A percentile compares a stretch with the other conserved stretches of the same genome.
Evolutionary conservation across 2,888 invertebrate genomes (phyloP).

Genomic region (Scaptomyza parva): DNA sequence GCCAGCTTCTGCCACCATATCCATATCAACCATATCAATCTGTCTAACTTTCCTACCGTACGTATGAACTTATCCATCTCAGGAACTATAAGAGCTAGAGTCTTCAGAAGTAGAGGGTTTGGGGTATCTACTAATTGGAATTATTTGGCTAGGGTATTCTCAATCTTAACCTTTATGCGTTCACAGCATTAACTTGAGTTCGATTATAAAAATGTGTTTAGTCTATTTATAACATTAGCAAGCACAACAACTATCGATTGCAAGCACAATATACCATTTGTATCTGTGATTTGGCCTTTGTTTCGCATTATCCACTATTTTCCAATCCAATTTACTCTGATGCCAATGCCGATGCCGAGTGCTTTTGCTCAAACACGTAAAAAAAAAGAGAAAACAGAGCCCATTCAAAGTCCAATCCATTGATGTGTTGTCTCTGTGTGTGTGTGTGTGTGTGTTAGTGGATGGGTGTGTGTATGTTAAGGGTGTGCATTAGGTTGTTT

Average conservation of each 20-base stretch:
- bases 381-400: slow-evolving; percentile 9
- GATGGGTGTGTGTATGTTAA: background rate
- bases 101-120: too few species aligned
- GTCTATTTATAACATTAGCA: background rate
- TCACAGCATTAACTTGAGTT: background rate
- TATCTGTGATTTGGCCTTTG: slow-evolving; percentile 19
- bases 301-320: slow-evolving; percentile 31
- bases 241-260: slow-evolving; percentile 17
- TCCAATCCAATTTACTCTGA: slow-evolving; percentile 50
- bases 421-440: slow-evolving; percentile 11
- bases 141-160: too few species aligned
- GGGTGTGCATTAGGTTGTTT: slow-evolving; percentile 67
- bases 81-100: too few species aligned
- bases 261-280: background rate
- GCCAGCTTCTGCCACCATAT: too few species aligned
- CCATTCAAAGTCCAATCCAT: slow-evolving; percentile 24
- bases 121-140: too few species aligned
- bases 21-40: too few species aligned
- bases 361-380: slow-evolving; percentile 4
- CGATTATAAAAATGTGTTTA: background rate
- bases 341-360: slow-evolving; percentile 18
- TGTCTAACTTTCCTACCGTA: too few species aligned
- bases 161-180: too few species aligned
- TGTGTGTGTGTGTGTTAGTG: slow-evolving; percentile 1
- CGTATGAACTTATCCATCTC: too few species aligned